Evolutionary conservation across 2,888 invertebrate species (phyloP), one percentile per base, ranked within the genome.

Genomic region (Leptopilina syphax): DNA sequence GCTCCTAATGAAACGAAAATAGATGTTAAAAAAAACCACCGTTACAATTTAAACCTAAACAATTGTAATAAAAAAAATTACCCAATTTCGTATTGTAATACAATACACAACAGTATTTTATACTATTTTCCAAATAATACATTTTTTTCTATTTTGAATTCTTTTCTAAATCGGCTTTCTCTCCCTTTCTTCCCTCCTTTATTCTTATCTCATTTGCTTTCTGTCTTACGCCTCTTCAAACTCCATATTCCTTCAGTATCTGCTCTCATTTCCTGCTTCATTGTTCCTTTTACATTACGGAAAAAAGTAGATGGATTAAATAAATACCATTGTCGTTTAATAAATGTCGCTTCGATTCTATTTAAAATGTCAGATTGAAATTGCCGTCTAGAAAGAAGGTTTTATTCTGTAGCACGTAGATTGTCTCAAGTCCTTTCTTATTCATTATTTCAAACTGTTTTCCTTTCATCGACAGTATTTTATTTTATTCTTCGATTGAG

Each of bases 151-250:
- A 70, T 54, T 70, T 50, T 8, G 9, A 34, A 57, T 34, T 54
- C 34, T 54, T 57, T 13, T 70, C 54, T 27, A 13, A 13, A 54
- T 70, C 24, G 27, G 34, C 27, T 70, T 70, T 13, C 34, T 3
- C 0, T 34, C 34, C 47, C 10, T 54, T 34, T 13, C 27, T 54
- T 54, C 12, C 7, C n/a, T 70, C 12, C 47, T 54, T 7, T 70
- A 70, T 70, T 54, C 34, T 70, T 34, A 57, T 57, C 34, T 34
- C 13, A 70, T 70, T 70, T 70, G n/a, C n/a, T 27, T 70, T 54
- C 27, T 34, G 13, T 54, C 27, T 54, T 54, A 27, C 50, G 50
- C 50, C 54, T 70, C 54, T 70, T 27, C 27, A 70, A 27, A 12
- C 68, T 50, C 24, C 50, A 50, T 50, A 50, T 50, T 50, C 8